Conservation (phyloP, 2,113 vertebrate species). For the Oryzias melastigma region DNA sequence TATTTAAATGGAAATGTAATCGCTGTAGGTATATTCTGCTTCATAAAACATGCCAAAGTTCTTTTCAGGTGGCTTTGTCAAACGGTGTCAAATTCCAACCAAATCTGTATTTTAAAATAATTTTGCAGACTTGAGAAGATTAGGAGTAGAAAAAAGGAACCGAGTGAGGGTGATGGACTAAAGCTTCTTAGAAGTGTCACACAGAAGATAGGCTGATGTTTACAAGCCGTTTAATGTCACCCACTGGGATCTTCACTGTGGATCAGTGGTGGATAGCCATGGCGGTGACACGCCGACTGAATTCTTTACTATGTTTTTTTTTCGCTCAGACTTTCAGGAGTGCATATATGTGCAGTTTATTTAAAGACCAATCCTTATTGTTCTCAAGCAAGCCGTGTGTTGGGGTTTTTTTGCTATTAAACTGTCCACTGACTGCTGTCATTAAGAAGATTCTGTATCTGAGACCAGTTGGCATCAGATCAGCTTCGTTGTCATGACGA, state of each 20-base stretch:
- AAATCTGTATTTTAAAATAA: slow-evolving; percentile 22
- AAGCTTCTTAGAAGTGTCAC: too few species aligned
- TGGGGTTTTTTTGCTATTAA: slow-evolving; percentile 35
- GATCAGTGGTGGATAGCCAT: neutral
- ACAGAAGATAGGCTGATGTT: too few species aligned
- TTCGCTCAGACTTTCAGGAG: slow-evolving; percentile 5
- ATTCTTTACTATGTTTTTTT: slow-evolving; percentile 1
- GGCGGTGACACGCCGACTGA: neutral
- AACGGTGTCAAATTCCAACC: slow-evolving; percentile 22
- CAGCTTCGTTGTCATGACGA: slow-evolving; percentile 19
- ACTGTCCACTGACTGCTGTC: slow-evolving; percentile 31
- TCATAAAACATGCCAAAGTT: slow-evolving; percentile 69
- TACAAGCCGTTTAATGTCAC: too few species aligned
- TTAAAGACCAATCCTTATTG: slow-evolving; percentile 47
- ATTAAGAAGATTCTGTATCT: slow-evolving; percentile 26
- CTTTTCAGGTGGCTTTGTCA: slow-evolving; percentile 53
- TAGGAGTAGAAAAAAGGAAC: too few species aligned
- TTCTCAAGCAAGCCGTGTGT: slow-evolving; percentile 33
- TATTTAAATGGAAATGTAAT: slow-evolving; percentile 63
- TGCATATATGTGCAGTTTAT: slow-evolving; percentile 33
- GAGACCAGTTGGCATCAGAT: slow-evolving; percentile 31
- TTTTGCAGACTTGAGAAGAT: too few species aligned
- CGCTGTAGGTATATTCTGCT: slow-evolving; percentile 60
- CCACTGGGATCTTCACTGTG: neutral
- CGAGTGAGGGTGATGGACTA: too few species aligned